Percentiles rank a stretch among this genome's conserved stretches.
These are phyloP conservation scores for Cossypha heuglini DNA, from an alignment of 2,797 vertebrate species.

Conservation along the genomic window DNA sequence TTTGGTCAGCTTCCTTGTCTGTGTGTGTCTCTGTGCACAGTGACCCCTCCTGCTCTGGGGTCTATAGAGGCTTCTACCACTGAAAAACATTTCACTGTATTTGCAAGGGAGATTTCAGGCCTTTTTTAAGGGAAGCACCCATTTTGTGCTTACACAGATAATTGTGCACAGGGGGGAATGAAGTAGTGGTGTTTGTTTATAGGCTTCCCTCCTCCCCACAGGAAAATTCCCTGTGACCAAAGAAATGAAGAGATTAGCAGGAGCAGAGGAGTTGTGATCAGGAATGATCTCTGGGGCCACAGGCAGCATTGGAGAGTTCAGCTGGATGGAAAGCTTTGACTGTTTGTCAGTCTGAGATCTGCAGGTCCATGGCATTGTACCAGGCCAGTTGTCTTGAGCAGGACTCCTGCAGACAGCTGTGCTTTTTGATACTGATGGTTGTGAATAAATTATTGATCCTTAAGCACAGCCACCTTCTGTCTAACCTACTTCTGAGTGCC, in stretches of 20 bases:
- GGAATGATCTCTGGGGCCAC: background rate
- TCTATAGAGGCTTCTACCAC: background rate
- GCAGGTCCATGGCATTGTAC: background rate
- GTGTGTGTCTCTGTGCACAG: background rate
- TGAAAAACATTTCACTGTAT: background rate
- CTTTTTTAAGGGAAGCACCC: background rate
- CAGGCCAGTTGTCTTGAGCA: background rate
- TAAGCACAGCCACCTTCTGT: background rate
- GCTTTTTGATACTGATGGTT: background rate
- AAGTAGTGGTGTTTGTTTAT: background rate
- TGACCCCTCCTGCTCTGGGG: background rate
- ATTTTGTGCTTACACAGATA: background rate
- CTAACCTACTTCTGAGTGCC: background rate
- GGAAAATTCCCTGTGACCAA: background rate
- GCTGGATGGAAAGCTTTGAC: background rate
- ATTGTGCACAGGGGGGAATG: background rate
- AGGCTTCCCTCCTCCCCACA: background rate
- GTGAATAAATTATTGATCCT: background rate
- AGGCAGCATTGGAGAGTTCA: background rate
- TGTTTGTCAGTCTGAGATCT: background rate
- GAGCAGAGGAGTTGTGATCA: background rate
- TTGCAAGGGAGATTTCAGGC: background rate
- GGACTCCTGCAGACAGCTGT: background rate
- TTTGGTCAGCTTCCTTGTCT: conserved; percentile 2
- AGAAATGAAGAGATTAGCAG: background rate